Evolutionary conservation across 2,888 invertebrate genomes (phyloP).

Genomic region (Sturmia bella): DNA sequence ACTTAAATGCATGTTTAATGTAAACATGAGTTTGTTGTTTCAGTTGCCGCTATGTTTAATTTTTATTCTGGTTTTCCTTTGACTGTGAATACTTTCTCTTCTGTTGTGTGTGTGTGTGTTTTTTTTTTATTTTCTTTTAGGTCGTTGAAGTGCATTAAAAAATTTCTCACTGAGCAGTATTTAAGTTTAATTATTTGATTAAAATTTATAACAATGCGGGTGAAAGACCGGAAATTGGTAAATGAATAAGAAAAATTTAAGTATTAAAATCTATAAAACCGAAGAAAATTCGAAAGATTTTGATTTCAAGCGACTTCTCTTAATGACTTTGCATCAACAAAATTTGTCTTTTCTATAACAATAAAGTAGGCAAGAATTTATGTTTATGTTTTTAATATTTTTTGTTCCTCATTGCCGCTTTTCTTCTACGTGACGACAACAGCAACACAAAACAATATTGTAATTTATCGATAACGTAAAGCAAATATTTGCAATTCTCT

Average conservation of each 20-base stretch:
- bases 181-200: slow-evolving; percentile 52
- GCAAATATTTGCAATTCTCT: no score
- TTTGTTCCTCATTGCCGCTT: no score
- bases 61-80: slow-evolving; percentile 50
- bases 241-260: background rate
- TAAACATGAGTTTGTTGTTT: slow-evolving; percentile 34
- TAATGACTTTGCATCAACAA: no score
- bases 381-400: no score
- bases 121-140: slow-evolving; percentile 4
- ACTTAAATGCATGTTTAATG: slow-evolving; percentile 37
- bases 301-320: no score
- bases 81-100: slow-evolving; percentile 15
- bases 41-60: slow-evolving; percentile 8
- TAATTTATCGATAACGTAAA: no score
- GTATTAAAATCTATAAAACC: background rate
- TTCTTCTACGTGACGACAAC: no score
- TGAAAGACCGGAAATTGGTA: slow-evolving; percentile 49
- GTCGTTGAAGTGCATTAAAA: slow-evolving; percentile 9
- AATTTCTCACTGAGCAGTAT: slow-evolving; percentile 23
- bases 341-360: no score
- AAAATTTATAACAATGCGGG: slow-evolving; percentile 30
- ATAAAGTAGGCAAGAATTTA: no score
- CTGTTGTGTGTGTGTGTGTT: no score
- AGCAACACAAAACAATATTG: no score
- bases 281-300: background rate